phyloP scores from a whole-genome alignment of 30 jellyfish, hydroid and myxozoan species.

The Sanderia malayensis region DNA sequence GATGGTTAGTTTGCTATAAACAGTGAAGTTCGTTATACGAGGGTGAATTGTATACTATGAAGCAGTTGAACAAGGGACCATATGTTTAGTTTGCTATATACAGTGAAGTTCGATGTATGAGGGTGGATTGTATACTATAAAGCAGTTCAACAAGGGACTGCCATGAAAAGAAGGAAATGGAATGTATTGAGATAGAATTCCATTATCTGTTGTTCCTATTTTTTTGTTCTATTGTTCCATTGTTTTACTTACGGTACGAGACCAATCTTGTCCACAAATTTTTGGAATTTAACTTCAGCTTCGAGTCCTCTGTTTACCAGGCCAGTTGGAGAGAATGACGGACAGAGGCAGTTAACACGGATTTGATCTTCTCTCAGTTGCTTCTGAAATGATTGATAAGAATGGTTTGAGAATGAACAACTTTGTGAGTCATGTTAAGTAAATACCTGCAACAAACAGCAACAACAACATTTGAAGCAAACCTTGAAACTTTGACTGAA shows the following conservation, averaged over 20 bases:
- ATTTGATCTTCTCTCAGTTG: slow-evolving; percentile 36
- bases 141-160: no score
- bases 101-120: no score
- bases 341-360: slow-evolving; percentile 75
- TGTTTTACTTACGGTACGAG: slow-evolving; percentile 47
- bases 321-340: slow-evolving; percentile 57
- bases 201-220: neutral
- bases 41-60: no score
- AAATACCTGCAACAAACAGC: neutral
- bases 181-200: neutral
- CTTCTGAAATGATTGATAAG: slow-evolving; percentile 4
- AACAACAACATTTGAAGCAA: neutral
- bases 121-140: no score
- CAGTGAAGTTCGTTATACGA: no score
- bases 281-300: slow-evolving; percentile 31
- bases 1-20: no score
- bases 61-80: no score
- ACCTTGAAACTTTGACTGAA: slow-evolving; percentile 68
- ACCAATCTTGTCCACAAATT: slow-evolving; percentile 38
- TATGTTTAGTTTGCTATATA: no score
- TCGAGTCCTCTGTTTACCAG: slow-evolving; percentile 55
- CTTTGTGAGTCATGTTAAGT: neutral
- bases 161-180: neutral
- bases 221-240: neutral
- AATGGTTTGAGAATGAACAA: neutral